phyloP scores from a whole-genome alignment of 2,888 invertebrate species.

The Carabus problematicus region DNA sequence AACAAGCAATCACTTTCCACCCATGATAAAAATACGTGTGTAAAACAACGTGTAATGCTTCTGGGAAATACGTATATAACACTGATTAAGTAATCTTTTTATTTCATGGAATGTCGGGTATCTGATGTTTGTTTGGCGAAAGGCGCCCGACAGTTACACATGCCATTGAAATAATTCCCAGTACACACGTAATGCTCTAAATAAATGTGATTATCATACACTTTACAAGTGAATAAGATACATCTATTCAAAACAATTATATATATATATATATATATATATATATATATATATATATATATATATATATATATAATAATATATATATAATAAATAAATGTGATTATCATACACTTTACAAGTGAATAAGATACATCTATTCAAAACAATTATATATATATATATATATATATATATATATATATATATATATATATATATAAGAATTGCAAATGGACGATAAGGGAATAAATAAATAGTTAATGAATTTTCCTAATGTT shows the following conservation, averaged over 20 bases:
- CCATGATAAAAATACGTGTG: slow-evolving; percentile 19
- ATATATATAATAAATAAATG: slow-evolving; percentile 10
- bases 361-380: too few relatives aligned
- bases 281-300: too few relatives aligned
- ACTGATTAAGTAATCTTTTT: slow-evolving; percentile 21
- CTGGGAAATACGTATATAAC: slow-evolving; percentile 25
- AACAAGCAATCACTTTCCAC: slow-evolving; percentile 25
- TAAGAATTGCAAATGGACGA: too few relatives aligned
- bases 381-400: too few relatives aligned
- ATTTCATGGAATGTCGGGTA: slow-evolving; percentile 26
- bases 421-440: too few relatives aligned
- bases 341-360: not conserved
- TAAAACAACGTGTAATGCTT: slow-evolving; percentile 19
- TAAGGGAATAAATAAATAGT: too few relatives aligned
- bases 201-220: not conserved
- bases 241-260: too few relatives aligned
- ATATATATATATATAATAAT: too few relatives aligned
- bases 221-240: too few relatives aligned
- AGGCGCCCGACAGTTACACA: slow-evolving; percentile 16
- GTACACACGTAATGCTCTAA: not conserved
- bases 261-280: too few relatives aligned
- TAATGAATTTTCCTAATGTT: too few relatives aligned
- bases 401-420: too few relatives aligned
- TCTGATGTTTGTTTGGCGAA: slow-evolving; percentile 22
- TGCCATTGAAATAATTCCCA: slow-evolving; percentile 6